Base-by-base conservation (phyloP, 2,888 invertebrate species). In the Campoplex nolae region DNA sequence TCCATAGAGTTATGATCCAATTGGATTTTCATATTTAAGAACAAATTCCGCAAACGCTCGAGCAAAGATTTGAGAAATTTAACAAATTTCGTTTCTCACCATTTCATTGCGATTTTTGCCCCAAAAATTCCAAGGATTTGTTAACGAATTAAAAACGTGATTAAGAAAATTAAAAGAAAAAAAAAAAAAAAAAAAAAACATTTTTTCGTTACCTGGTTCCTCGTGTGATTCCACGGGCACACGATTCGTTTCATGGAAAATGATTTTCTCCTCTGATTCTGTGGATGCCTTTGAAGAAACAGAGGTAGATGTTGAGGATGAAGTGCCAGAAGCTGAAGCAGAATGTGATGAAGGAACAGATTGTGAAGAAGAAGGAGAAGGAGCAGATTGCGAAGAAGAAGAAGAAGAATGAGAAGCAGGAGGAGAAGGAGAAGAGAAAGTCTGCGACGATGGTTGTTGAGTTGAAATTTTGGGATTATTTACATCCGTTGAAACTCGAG, bases 191-290 rank as follows among this genome's bases (percentile, higher is more conserved):
- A 8, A 42, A 42, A 0, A 13, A 11, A 45, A 45, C 13, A 45
- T 45, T 45, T 45, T 45, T 45, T 13, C 11, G 54, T 16, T 71
- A 87, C 87, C 87, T 1, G 84, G 82, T 75, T 85, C 87, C 42
- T 87, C 87, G 75, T 82, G 62, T 0, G 84, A 58, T 51, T 84
- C 78, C n/a, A 56, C 54, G 11, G 87, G 38, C 11, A 75, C 48
- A n/a, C 78, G 78, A 45, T 56, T 84, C 18, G 82, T 81, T 56
- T 77, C 54, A 38, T 82, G 82, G 13, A 65, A 68, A 65, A 78
- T 68, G 48, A 82, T 42, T 38, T 84, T 84, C 23, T 70, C 73
- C 28, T 62, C 67, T 1, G 62, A 62, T 62, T 71, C 77, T 18
- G 73, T 74, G 3, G 77, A 67, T 13, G 77, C 77, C 48, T 76